Evolutionary conservation across 2,113 vertebrate genomes (phyloP), one percentile per base, ranked within the genome.

Genomic region (Dendropsophus ebraccatus): DNA sequence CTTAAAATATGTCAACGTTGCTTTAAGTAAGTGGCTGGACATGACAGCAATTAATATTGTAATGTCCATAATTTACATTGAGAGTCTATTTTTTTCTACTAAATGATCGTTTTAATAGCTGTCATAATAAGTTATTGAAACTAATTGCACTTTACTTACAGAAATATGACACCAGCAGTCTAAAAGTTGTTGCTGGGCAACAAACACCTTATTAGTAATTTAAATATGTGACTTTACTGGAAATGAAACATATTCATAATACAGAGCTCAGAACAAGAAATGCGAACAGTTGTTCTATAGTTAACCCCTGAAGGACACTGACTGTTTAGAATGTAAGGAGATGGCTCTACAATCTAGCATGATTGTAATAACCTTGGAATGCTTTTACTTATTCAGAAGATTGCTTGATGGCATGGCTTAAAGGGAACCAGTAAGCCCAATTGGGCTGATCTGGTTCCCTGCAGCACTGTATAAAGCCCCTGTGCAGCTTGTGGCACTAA

Each of bases 151-250:
- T 67, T 30, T 30, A 23, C 62, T 32, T 67, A 30, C 62, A 30
- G 13, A 17, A 32, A 32, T 16, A 3, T 32, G 62, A 32, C 62
- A 67, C 62, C 2, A 14, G 28, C 62, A 67, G 28, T 11, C 28
- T 17, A 67, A 67, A 67, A 67, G 28, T 67, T 32, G 62, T 67
- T 67, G 62, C 62, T 32, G 62, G 62, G 62, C 62, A 67, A 67
- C 62, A 30, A 16, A 67, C 62, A 67, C 17, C 28, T 32, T 67
- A 32, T 67, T 67, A 67, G 28, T 67, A 5, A 32, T 67, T 67
- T 30, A 30, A 67, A 67, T 67, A 67, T 32, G 4, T 32, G 7
- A 2, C 23, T 58, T 23, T 30, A 30, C 62, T 67, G 62, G 62
- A 67, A 67, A 17, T 16, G 2, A 16, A n/a, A 67, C 30, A 67